phyloP scores from a whole-genome alignment of 2,797 vertebrate species.

The Heliangelus exortis region DNA sequence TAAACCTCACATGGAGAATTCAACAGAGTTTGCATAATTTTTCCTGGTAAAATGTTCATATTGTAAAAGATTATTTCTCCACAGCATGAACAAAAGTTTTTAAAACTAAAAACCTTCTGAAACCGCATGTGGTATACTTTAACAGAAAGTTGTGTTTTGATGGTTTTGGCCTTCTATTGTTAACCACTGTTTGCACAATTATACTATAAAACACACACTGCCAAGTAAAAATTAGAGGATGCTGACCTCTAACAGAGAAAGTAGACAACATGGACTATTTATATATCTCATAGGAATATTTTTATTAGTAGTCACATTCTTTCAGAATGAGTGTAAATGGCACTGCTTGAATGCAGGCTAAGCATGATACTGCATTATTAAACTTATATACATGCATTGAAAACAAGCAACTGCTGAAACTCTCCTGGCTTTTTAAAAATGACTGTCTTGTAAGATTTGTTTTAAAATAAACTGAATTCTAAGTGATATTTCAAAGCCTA shows the following conservation, averaged over 20 bases:
- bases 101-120: background rate
- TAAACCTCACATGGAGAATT: background rate
- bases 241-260: background rate
- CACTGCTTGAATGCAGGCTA: background rate
- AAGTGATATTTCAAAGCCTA: background rate
- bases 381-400: background rate
- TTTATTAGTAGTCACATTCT: background rate
- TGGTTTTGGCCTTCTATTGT: background rate
- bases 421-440: background rate
- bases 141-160: background rate
- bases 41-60: background rate
- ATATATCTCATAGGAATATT: background rate
- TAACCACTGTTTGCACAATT: background rate
- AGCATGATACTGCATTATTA: background rate
- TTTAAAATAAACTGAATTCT: background rate
- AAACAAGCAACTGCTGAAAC: background rate
- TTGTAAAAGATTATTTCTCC: background rate
- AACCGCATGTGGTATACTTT: background rate
- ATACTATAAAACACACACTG: background rate
- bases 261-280: background rate
- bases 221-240: background rate
- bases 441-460: background rate
- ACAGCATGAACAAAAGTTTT: background rate
- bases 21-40: background rate
- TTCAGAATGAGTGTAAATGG: background rate